Evolutionary conservation across 1,140 invertebrate genomes (phyloP).

Genomic region (Pseudomyrmex concolor): DNA sequence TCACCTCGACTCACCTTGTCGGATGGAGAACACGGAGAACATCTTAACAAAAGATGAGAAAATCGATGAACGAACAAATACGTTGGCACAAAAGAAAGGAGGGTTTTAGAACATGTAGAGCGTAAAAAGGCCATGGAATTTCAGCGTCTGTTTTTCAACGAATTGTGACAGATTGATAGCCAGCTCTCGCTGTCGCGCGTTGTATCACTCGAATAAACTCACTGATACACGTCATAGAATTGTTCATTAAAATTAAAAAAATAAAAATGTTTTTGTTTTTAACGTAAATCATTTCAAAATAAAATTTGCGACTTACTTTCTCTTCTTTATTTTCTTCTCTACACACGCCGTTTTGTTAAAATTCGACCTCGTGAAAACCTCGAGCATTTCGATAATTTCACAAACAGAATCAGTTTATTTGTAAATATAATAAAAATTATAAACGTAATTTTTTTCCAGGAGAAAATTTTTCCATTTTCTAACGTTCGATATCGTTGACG

Average conservation of each 20-base stretch:
- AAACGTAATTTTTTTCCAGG: too few relatives aligned
- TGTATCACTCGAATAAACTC: conserved; percentile 8
- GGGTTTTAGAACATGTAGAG: conserved; percentile 67
- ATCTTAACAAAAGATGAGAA: conserved; percentile 56
- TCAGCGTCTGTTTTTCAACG: conserved; percentile 50
- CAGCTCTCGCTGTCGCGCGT: not conserved
- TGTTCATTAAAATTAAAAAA: not conserved
- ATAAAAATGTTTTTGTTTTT: too few relatives aligned
- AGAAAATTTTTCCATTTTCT: too few relatives aligned
- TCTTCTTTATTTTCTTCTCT: not conserved
- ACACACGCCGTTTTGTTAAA: not conserved
- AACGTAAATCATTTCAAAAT: too few relatives aligned
- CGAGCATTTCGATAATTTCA: not conserved
- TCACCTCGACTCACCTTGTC: not conserved
- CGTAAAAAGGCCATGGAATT: conserved; percentile 69
- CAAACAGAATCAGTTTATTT: not conserved
- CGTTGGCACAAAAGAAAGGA: conserved; percentile 53
- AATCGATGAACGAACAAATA: conserved; percentile 64
- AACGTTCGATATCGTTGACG: not conserved
- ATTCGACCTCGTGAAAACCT: not conserved
- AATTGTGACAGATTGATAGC: conserved; percentile 51
- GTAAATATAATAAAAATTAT: not conserved
- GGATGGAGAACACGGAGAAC: not conserved
- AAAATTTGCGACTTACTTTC: not conserved
- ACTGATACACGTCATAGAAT: conserved; percentile 2